Base-by-base conservation (phyloP, 2,888 invertebrate species). In the Apodemia duryi region DNA sequence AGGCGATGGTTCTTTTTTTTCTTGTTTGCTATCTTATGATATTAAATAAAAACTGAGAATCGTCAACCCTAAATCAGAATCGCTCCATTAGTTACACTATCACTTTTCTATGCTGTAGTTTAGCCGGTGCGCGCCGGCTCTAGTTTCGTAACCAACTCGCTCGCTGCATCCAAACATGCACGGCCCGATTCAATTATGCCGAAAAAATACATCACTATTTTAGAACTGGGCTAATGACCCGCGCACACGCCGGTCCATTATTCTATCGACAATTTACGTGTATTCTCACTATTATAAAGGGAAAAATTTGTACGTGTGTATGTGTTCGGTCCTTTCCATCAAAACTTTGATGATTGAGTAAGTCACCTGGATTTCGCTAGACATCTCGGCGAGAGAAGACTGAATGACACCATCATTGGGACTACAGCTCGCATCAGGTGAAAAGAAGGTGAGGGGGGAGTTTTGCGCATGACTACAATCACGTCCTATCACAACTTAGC, bases 31-130 rank as follows among this genome's bases (percentile, higher is more conserved):
- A 21, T 21, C 21, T 21, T 21, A 21, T 21, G 21, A 21, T 21
- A 21, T 21, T 21, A 21, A 21, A 21, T 6, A 6, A 38, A 38
- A 38, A 38, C 3, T 6, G 6, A 38, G 1, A n/a, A 21, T 51
- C 57, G 66, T 62, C 67, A 69, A 66, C 71, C 69, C 73, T 70
- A 68, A 64, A 62, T 62, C 35, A 51, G 43, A 69, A 66, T 69
- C 70, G 68, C 29, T 64, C 69, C 68, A 75, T 75, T 74, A 73
- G 74, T 73, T 70, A 74, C 72, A 71, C 76, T 73, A 71, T 75
- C 75, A 69, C 75, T 74, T 74, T 71, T 71, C 61, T 68, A 63
- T 66, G 66, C 63, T 54, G 60, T 43, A 21, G 21, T 21, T 21
- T 21, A 52, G 54, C 62, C 57, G 52, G 60, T 29, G 35, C 61